phyloP scores from a whole-genome alignment of 2,797 vertebrate species.

The Forpus xanthops region DNA sequence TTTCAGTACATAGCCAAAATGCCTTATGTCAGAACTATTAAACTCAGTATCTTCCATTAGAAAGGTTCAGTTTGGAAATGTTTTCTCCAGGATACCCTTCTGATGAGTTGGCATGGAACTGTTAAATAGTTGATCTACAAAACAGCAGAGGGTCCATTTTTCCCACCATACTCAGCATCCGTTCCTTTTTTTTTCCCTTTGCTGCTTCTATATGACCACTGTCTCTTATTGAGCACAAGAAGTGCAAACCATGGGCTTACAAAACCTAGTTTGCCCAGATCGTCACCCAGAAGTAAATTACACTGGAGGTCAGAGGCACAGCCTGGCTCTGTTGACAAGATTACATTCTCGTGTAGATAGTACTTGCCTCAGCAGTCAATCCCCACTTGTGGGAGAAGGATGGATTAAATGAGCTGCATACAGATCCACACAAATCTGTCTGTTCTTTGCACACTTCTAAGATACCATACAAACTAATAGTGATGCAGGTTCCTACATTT shows the following conservation, averaged over 20 bases:
- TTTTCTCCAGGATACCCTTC: background rate
- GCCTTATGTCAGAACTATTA: background rate
- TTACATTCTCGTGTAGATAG: background rate
- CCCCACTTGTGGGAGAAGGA: background rate
- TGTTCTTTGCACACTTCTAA: background rate
- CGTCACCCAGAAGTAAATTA: background rate
- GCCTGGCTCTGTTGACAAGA: background rate
- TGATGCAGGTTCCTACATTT: background rate
- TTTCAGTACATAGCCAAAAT: background rate
- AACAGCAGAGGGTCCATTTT: background rate
- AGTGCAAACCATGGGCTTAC: background rate
- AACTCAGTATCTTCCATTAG: background rate
- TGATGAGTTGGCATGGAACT: background rate
- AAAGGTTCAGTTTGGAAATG: background rate
- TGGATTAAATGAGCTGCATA: background rate
- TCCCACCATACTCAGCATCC: background rate
- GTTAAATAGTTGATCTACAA: background rate
- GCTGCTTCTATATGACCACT: background rate
- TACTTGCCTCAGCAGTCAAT: background rate
- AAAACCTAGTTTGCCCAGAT: background rate
- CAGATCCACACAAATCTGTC: background rate
- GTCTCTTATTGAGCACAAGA: background rate
- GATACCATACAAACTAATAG: background rate
- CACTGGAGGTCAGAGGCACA: background rate
- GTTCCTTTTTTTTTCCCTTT: background rate